Base-by-base conservation (phyloP, 1,140 invertebrate species). In the Ceratoteleas bidentatus region DNA sequence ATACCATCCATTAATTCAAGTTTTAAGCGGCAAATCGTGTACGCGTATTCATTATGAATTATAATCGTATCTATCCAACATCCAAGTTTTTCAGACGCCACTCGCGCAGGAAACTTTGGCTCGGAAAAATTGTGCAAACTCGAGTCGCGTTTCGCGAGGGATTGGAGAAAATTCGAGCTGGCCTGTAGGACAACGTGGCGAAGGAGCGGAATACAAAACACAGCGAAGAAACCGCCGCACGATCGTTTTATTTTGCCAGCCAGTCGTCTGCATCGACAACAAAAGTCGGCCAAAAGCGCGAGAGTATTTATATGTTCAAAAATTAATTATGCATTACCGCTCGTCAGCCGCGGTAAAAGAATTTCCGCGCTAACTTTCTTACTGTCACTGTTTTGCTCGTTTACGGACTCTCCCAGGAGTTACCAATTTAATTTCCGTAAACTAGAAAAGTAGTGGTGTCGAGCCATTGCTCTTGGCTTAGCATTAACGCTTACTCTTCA, bases 401-500 rank as follows among this genome's bases (percentile, higher is more conserved):
- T 56, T 66, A 54, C 40, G 6, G 8, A 34, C 50, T 66, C 38
- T 34, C 50, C n/a, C 7, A 38, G 16, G 52, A 66, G 38, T 66
- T 66, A 34, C 50, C 64, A 56, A 66, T 38, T 66, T 66, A 66
- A 66, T 66, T 66, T 66, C 64, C 40, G 36, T 52, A 66, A 66
- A 66, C 50, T 66, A 54, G 64, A 56, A 66, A 54, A 66, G 52
- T 66, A 56, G 64, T 56, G 64, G 64, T 66, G 50, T 56, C 64
- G 52, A 66, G 56, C 24, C 64, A 66, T 66, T 47, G 50, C 64
- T 66, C 64, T 56, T 47, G 38, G 40, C 9, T 56, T 38, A 54
- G 52, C 64, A 66, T 66, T 66, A 56, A 66, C 49, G 61, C 49
- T 65, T 54, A 15, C 49, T 38, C 9, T 6, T 65, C 49, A 53